Evolutionary conservation across 2,888 invertebrate species (phyloP).

Genomic region (Cephus sareptanus): DNA sequence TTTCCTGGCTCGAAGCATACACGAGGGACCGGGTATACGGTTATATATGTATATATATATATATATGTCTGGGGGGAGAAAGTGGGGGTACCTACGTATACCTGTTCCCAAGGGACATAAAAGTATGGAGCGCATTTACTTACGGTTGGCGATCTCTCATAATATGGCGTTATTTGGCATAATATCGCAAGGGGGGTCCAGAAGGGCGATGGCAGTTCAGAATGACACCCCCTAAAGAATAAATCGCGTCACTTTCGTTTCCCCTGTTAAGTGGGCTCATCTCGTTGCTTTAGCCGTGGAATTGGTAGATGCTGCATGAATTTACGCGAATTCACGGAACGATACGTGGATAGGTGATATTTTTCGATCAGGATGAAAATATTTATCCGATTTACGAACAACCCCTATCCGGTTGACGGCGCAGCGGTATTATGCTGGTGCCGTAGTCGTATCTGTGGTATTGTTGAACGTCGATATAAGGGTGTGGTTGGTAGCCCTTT

Average conservation of each 20-base stretch:
- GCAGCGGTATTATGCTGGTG: too few relatives aligned
- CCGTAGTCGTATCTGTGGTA: too few relatives aligned
- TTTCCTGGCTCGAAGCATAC: conserved; percentile 7
- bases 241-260: conserved; percentile 31
- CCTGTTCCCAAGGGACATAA: conserved; percentile 11
- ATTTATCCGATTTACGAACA: too few relatives aligned
- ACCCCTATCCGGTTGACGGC: too few relatives aligned
- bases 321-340: too few relatives aligned
- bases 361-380: background rate
- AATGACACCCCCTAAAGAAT: conserved; percentile 29
- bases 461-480: too few relatives aligned
- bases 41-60: too few relatives aligned
- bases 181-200: conserved; percentile 30
- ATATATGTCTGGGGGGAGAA: too few relatives aligned
- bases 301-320: background rate
- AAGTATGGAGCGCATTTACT: conserved; percentile 22
- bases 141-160: conserved; percentile 24
- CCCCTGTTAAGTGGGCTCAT: conserved; percentile 12
- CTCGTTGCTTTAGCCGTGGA: conserved; percentile 35
- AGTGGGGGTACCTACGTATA: too few relatives aligned
- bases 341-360: background rate
- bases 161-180: conserved; percentile 30
- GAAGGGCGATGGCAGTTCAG: conserved; percentile 13
- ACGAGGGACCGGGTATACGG: background rate
- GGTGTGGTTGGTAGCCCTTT: too few relatives aligned